Base-by-base conservation (phyloP, 1,140 invertebrate genomes). In the Lordiphosa clarofinis region DNA sequence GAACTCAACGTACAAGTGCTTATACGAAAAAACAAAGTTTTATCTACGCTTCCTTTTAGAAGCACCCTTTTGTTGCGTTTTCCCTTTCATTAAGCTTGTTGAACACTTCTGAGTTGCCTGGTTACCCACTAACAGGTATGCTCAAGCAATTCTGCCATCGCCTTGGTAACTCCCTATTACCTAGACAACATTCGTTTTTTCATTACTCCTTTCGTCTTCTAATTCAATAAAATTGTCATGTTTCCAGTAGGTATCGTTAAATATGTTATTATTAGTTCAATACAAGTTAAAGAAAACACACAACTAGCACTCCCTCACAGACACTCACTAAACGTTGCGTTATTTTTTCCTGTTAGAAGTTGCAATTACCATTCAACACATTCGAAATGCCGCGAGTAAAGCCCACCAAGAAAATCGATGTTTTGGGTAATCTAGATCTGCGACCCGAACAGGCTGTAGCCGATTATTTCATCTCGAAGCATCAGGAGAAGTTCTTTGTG, bases 301-400 rank as follows among this genome's bases (percentile, higher is more conserved):
- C 36, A 36, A 52, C 50, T 38, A 31, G 28, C 50, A 31, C 13
- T 44, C 54, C 19, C 59, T 24, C 8, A 11, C 28, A 12, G 8
- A 42, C 28, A 42, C 40, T 38, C 35, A 44, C 36, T 42, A 40
- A n/a, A 31, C 11, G 11, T 46, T 33, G 11, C 15, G 0, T 11
- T 31, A 15, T 19, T 50, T 49, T 3, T 37, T 24, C 39, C 31
- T n/a, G 19, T 35, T 48, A 21, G 15, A 62, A 58, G 39, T 43
- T 21, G 35, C 24, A 48, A 10, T 11, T 40, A 11, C 15, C 38
- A n/a, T 4, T 39, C 8, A 48, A 56, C 10, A 36, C 36, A 38
- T 59, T 57, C 46, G 56, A 52, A 54, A 89, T 89, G 88, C 87
- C 88, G 12, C 87, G 87, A 8, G 71, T 62, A 5, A 89, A 88